Evolutionary conservation across 2,888 invertebrate species (phyloP).

Genomic region (Macropis europaea): DNA sequence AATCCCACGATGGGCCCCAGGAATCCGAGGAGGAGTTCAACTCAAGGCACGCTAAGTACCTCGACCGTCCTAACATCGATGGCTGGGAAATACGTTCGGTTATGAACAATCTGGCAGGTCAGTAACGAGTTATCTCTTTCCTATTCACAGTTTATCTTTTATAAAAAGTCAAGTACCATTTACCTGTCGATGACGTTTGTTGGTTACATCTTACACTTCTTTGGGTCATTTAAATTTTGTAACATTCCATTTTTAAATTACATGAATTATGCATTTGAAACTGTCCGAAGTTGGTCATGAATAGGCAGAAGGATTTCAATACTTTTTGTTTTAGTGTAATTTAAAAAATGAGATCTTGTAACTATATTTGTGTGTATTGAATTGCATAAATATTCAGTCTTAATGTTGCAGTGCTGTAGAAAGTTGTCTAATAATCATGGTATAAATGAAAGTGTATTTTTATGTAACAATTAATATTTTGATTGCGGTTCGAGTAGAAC

Average conservation of each 20-base stretch:
- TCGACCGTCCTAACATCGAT: slow-evolving; percentile 93
- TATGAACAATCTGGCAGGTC: slow-evolving; percentile 88
- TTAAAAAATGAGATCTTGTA: too few species aligned
- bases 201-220: too few species aligned
- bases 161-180: not conserved
- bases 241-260: not conserved
- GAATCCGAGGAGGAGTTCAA: slow-evolving; percentile 94
- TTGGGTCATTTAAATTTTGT: not conserved
- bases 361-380: too few species aligned
- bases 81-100: slow-evolving; percentile 97
- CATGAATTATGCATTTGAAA: too few species aligned
- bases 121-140: slow-evolving; percentile 19
- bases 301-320: too few species aligned
- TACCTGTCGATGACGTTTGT: not conserved
- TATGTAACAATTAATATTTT: too few species aligned
- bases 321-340: too few species aligned
- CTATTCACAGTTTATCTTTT: too few species aligned
- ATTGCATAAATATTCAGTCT: too few species aligned
- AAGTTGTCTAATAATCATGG: not conserved
- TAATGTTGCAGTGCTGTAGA: too few species aligned
- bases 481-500: too few species aligned
- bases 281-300: not conserved
- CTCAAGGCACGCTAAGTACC: slow-evolving; percentile 89
- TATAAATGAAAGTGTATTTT: too few species aligned
- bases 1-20: slow-evolving; percentile 81